Evolutionary conservation across 2,113 vertebrate species (phyloP).

Genomic region (Plestiodon gilberti): DNA sequence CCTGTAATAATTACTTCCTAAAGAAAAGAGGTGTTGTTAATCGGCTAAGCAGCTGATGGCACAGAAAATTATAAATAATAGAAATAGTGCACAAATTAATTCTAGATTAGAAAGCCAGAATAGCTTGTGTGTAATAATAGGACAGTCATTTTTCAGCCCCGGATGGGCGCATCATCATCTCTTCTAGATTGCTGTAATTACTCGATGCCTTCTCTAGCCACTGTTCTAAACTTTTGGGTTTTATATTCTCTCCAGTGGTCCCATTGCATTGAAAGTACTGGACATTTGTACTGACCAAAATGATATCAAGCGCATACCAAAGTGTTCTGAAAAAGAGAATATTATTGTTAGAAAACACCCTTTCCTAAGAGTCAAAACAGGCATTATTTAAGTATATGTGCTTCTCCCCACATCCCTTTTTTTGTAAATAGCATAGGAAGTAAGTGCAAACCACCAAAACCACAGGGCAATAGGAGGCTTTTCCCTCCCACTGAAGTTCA

Average conservation of each 20-base stretch:
- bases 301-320: slow-evolving; percentile 11
- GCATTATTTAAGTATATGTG: no score
- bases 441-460: no score
- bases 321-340: neutral
- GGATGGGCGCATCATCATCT: slow-evolving; percentile 38
- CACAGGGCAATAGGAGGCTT: no score
- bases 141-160: slow-evolving; percentile 47
- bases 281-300: slow-evolving; percentile 34
- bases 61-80: slow-evolving; percentile 71
- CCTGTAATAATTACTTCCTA: slow-evolving; percentile 56
- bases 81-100: slow-evolving; percentile 64
- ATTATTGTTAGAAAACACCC: neutral
- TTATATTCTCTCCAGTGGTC: slow-evolving; percentile 26
- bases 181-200: slow-evolving; percentile 46
- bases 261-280: slow-evolving; percentile 32
- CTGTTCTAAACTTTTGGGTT: slow-evolving; percentile 11
- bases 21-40: slow-evolving; percentile 60
- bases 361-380: no score
- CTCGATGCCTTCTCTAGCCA: slow-evolving; percentile 1
- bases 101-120: slow-evolving; percentile 62
- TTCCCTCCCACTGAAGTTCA: no score
- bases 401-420: no score
- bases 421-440: no score
- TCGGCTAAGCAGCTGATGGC: slow-evolving; percentile 60
- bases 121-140: slow-evolving; percentile 53